Evolutionary conservation across 2,888 invertebrate genomes (phyloP).

Genomic region (Xiphydria camelus): DNA sequence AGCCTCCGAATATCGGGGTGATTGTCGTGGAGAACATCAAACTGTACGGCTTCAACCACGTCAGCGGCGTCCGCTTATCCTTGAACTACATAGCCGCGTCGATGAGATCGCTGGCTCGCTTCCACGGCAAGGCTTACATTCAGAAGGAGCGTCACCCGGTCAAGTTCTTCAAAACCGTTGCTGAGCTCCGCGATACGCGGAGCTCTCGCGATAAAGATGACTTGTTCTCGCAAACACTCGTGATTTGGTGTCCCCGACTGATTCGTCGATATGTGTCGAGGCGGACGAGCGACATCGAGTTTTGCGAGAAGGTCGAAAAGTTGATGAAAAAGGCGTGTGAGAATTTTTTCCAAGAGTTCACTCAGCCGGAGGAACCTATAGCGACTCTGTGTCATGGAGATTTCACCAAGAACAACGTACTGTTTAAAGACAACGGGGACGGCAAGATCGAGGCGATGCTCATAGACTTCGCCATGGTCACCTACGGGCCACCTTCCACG

Average conservation of each 20-base stretch:
- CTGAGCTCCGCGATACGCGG: not conserved
- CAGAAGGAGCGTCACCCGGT: not conserved
- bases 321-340: not conserved
- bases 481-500: slow-evolving; percentile 40
- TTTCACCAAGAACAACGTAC: slow-evolving; percentile 6
- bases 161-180: not conserved
- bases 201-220: too few species aligned
- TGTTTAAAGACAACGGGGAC: slow-evolving; percentile 23
- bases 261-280: not conserved
- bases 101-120: not conserved
- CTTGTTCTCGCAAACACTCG: too few species aligned
- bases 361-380: not conserved
- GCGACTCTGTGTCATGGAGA: slow-evolving; percentile 6
- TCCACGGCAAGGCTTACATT: slow-evolving; percentile 3
- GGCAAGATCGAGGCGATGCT: slow-evolving; percentile 23
- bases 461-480: slow-evolving; percentile 41
- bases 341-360: not conserved
- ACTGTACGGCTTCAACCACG: not conserved
- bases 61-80: not conserved
- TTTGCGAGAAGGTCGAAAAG: slow-evolving; percentile 1
- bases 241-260: not conserved
- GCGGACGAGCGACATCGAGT: not conserved
- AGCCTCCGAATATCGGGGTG: not conserved
- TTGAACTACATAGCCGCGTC: not conserved
- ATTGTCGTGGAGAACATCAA: slow-evolving; percentile 6